Base-by-base conservation (phyloP, 2,888 invertebrate species). In the Synergus itoensis region DNA sequence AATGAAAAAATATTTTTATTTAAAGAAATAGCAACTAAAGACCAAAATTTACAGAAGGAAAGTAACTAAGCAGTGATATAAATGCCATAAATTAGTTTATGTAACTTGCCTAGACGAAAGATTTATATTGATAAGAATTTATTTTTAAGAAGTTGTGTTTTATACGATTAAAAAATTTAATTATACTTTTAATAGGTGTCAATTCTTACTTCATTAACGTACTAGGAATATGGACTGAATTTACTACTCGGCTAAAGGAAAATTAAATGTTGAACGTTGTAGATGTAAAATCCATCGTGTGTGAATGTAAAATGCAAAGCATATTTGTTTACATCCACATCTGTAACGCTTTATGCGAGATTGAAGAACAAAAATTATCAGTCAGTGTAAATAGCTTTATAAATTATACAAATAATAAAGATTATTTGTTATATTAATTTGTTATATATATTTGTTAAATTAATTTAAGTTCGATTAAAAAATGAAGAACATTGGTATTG, bases 391-490 rank as follows among this genome's bases (percentile, higher is more conserved):
- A 73, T 73, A 73, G 73, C 9, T 73, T 48, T 53, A 14, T 65
- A 65, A 18, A 65, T 65, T n/a, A 65, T 40, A 40, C 65, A 65
- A 18, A 41, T 73, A 73, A 73, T 73, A 73, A 73, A 73, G 11
- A 73, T 73, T 73, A 73, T 73, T 73, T 73, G 73, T 73, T 73
- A 73, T 73, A 64, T 36, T 36, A 36, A 36, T 36, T 28, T 28
- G 28, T 28, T 28, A 28, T 28, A 28, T 28, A 28, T 28, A 28
- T 28, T 28, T 28, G 28, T 28, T 28, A 28, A 11, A 43, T 43
- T 12, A 43, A 11, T 43, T 12, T 14, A 4, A 12, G 45, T 11
- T 14, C 45, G 4, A 2, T 45, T 45, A 12, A 45, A 45, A 45
- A 14, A n/a, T n/a, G n/a, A n/a, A 18, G n/a, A 53, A 53, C 9